These are phyloP conservation scores for Oreamnos americanus DNA, from an alignment of 2,113 vertebrate genomes.

Conservation along the genomic window DNA sequence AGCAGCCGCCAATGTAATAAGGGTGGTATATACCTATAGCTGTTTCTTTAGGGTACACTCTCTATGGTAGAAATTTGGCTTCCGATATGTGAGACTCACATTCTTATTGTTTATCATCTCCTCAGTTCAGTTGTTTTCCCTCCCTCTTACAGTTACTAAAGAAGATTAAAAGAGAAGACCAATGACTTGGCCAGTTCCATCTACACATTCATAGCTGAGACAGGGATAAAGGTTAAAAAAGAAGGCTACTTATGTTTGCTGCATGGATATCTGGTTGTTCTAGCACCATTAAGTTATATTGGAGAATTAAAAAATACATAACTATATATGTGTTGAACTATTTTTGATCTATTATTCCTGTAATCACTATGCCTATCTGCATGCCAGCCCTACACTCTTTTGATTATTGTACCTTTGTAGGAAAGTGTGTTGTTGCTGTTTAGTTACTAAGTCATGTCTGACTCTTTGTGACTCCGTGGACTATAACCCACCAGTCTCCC, in stretches of 20 bases:
- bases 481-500: neutral
- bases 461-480: neutral
- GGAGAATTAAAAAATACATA: neutral
- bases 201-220: neutral
- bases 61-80: neutral
- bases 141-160: neutral
- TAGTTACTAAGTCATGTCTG: neutral
- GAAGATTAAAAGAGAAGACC: neutral
- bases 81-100: neutral
- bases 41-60: neutral
- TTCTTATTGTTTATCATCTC: neutral
- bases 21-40: neutral
- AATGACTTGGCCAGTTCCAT: neutral
- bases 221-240: neutral
- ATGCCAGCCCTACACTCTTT: neutral
- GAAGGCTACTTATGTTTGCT: neutral
- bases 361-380: neutral
- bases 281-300: neutral
- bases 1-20: neutral
- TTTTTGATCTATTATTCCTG: neutral
- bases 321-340: neutral
- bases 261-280: neutral
- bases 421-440: neutral
- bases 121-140: neutral
- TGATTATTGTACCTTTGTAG: neutral